These are phyloP conservation scores for Phrynosoma platyrhinos DNA, from an alignment of 2,113 vertebrate species.

Conservation along the genomic window DNA sequence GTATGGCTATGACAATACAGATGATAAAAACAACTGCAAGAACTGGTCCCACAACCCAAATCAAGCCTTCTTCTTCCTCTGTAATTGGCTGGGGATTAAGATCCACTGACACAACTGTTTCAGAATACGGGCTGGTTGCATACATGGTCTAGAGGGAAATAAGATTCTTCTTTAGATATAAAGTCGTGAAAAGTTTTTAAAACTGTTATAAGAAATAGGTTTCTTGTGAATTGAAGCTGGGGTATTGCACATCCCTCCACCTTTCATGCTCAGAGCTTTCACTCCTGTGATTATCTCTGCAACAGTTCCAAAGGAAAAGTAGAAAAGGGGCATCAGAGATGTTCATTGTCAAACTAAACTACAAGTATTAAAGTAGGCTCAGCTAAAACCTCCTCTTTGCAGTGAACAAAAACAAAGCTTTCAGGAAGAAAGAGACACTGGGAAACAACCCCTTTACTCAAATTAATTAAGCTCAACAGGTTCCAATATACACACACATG, in stretches of 20 bases:
- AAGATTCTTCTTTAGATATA: conserved; percentile 45
- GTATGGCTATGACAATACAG: conserved; percentile 98
- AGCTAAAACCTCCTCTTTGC: conserved; percentile 22
- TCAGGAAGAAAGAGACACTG: background rate
- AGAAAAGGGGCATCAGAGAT: conserved; percentile 5
- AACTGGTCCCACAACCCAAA: conserved; percentile 98
- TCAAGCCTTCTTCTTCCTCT: conserved; percentile 98
- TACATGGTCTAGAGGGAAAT: conserved; percentile 90
- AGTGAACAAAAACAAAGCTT: conserved; percentile 45
- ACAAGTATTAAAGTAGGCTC: conserved; percentile 30
- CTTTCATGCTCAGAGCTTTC: background rate
- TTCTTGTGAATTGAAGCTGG: background rate
- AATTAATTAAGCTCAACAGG: conserved; percentile 29
- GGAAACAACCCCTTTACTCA: conserved; percentile 1
- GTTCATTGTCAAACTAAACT: conserved; percentile 54
- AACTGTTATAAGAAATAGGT: background rate
- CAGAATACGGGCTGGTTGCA: conserved; percentile 96
- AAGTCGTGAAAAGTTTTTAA: background rate
- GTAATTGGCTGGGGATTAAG: conserved; percentile 95
- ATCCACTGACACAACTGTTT: conserved; percentile 94
- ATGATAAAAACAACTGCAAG: conserved; percentile 99
- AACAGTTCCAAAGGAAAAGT: conserved; percentile 18
- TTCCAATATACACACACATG: conserved; percentile 22
- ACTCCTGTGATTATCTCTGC: conserved; percentile 24
- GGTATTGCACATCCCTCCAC: background rate